phyloP scores from a whole-genome alignment of 1,140 invertebrate genomes.

The Choristoneura fumiferana region DNA sequence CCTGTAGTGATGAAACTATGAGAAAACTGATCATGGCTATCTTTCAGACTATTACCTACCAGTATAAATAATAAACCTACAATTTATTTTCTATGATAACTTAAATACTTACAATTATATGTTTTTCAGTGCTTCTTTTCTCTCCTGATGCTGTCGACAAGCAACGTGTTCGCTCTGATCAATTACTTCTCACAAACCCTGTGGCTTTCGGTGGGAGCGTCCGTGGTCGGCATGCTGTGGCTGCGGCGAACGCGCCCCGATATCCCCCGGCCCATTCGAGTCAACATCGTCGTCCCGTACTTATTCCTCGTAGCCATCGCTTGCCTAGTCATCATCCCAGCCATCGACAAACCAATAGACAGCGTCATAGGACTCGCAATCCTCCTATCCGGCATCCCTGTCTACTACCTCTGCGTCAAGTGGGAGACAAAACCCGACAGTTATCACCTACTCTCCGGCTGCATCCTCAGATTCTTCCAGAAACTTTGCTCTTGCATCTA shows the following conservation, averaged over 20 bases:
- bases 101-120: too few relatives aligned
- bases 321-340: conserved; percentile 90
- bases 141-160: conserved; percentile 84
- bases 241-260: conserved; percentile 86
- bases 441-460: conserved; percentile 60
- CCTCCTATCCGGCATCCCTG: conserved; percentile 92
- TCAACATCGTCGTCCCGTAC: conserved; percentile 89
- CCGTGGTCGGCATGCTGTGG: conserved; percentile 88
- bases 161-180: conserved; percentile 85
- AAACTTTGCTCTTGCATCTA: conserved; percentile 72
- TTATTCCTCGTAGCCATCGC: conserved; percentile 91
- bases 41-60: neutral
- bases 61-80: neutral
- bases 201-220: conserved; percentile 88
- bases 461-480: conserved; percentile 72
- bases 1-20: neutral
- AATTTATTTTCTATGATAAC: too few relatives aligned
- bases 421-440: conserved; percentile 88
- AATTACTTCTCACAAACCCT: conserved; percentile 90
- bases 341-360: conserved; percentile 87
- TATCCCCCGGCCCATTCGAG: conserved; percentile 88
- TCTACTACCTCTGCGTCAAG: conserved; percentile 92
- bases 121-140: conserved; percentile 84
- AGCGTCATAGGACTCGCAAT: conserved; percentile 91
- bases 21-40: too few relatives aligned